Conservation (phyloP, 2,888 invertebrate species). For the Mactromeris polynyma region DNA sequence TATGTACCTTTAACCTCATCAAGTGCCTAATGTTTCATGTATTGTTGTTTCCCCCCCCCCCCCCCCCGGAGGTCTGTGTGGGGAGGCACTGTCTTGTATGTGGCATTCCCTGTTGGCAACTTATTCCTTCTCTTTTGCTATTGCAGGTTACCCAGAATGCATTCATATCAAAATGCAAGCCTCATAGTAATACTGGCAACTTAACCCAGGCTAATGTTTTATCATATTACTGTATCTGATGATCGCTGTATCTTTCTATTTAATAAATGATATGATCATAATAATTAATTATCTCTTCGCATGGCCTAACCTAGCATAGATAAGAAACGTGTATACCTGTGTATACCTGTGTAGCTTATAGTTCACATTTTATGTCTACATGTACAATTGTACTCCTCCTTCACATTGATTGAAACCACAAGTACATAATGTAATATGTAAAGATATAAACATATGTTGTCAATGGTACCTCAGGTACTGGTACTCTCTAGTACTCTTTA, state of each 20-base stretch:
- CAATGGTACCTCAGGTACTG: background rate
- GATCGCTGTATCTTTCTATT: background rate
- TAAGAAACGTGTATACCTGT: background rate
- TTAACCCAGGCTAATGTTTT: too few relatives aligned
- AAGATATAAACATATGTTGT: background rate
- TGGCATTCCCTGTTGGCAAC: too few relatives aligned
- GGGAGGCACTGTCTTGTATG: too few relatives aligned
- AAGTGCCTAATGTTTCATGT: too few relatives aligned
- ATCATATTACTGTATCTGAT: too few relatives aligned
- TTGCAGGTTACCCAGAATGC: too few relatives aligned
- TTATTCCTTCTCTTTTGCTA: too few relatives aligned
- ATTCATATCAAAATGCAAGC: too few relatives aligned
- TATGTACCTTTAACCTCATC: too few relatives aligned
- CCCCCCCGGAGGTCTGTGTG: too few relatives aligned
- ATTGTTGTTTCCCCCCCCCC: too few relatives aligned
- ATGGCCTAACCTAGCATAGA: background rate
- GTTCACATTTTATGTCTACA: background rate
- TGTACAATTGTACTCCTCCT: background rate
- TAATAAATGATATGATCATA: background rate
- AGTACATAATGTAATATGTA: background rate
- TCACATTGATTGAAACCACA: slow-evolving; percentile 1
- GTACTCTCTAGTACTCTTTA: background rate
- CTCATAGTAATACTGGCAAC: too few relatives aligned
- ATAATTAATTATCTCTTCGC: background rate
- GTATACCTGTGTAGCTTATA: background rate